A percentile compares a stretch with the other conserved stretches of the same genome.
Conservation (phyloP, 2,888 invertebrate genomes). For the Creontiades dilutus region DNA sequence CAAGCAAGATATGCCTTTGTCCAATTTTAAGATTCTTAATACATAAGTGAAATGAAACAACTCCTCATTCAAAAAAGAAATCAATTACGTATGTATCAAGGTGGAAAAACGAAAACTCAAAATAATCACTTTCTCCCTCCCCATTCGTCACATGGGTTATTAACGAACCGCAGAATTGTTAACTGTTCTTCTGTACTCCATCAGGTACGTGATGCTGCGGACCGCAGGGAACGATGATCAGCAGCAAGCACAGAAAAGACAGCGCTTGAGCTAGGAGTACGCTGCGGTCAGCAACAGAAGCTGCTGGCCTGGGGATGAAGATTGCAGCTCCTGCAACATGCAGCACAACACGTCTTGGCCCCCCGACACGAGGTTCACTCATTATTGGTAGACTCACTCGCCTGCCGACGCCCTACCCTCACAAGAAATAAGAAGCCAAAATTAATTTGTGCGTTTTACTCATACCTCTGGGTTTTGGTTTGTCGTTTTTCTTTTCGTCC, state of each 20-base stretch:
- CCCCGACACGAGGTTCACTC: slow-evolving; percentile 74
- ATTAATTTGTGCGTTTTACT: background rate
- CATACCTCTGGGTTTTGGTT: background rate
- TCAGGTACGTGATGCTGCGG: slow-evolving; percentile 53
- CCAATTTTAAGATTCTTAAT: no score
- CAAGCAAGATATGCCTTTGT: no score
- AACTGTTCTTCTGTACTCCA: background rate
- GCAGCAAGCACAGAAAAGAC: slow-evolving; percentile 79
- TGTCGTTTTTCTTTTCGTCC: background rate
- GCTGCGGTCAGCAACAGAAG: slow-evolving; percentile 75
- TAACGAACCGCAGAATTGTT: background rate
- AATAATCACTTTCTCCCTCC: no score
- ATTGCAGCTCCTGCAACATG: slow-evolving; percentile 70
- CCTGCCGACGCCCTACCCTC: background rate
- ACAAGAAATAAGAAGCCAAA: background rate
- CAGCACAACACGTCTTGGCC: slow-evolving; percentile 72
- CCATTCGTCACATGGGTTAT: no score
- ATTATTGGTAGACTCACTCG: slow-evolving; percentile 73
- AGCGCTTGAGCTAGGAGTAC: slow-evolving; percentile 84
- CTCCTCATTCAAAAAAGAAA: no score
- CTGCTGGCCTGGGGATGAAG: slow-evolving; percentile 74
- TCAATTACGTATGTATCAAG: no score
- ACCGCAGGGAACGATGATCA: slow-evolving; percentile 69
- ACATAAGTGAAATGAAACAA: no score
- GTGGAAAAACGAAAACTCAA: no score